phyloP scores from a whole-genome alignment of 2,888 invertebrate genomes.

The Synergus laeviventris region DNA sequence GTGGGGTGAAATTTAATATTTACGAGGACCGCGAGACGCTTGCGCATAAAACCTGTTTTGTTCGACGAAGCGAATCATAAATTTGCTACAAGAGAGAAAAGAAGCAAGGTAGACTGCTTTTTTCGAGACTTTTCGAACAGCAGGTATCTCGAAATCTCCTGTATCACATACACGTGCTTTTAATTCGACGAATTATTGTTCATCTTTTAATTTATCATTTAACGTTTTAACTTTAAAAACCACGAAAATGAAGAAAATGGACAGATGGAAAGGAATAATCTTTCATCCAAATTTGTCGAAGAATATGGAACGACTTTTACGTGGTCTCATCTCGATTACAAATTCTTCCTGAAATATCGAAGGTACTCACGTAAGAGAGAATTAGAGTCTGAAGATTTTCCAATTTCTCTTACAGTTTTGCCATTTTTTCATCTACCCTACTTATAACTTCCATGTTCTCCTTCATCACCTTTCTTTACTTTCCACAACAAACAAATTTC shows the following conservation, averaged over 20 bases:
- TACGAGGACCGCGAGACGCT: conserved; percentile 10
- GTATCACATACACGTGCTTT: background rate
- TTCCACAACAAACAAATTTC: no score
- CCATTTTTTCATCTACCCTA: background rate
- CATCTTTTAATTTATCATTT: no score
- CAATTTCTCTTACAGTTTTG: conserved; percentile 19
- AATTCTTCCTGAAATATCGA: conserved; percentile 20
- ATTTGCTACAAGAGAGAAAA: conserved; percentile 7
- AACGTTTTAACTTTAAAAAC: background rate
- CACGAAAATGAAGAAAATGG: background rate
- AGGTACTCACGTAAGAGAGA: background rate
- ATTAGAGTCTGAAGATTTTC: conserved; percentile 20
- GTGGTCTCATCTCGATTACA: conserved; percentile 14
- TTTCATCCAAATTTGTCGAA: background rate
- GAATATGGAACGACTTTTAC: background rate
- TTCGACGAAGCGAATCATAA: conserved; percentile 30
- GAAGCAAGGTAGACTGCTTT: background rate
- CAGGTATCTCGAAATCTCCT: background rate
- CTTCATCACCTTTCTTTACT: background rate
- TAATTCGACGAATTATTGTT: background rate
- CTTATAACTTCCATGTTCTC: background rate
- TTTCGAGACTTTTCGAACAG: background rate
- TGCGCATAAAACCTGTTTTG: conserved; percentile 31
- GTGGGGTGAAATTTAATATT: conserved; percentile 28
- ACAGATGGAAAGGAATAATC: background rate